Evolutionary conservation across 23 tunicate genomes (phyloP).

Genomic region (Oikopleura dioica): DNA sequence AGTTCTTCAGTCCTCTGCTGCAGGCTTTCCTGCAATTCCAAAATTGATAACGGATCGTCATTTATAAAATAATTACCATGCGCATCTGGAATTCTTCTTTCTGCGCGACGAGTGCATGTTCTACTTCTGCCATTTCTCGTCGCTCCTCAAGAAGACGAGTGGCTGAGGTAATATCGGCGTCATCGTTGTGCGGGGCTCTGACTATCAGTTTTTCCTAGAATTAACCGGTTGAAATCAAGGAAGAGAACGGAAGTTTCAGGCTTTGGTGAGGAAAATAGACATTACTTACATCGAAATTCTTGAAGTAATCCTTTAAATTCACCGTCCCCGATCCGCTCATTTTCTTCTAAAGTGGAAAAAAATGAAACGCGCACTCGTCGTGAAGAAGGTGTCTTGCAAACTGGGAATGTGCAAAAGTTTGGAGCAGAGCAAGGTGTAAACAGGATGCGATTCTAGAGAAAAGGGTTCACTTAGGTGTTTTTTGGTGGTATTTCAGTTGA

Average conservation of each 20-base stretch:
- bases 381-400: conserved; percentile 61
- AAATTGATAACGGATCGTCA: background rate
- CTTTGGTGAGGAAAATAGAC: too few relatives aligned
- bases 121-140: conserved; percentile 91
- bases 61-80: conserved; percentile 20
- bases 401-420: conserved; percentile 63
- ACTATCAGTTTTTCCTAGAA: background rate
- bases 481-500: too few relatives aligned
- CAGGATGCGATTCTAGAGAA: too few relatives aligned
- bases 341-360: too few relatives aligned
- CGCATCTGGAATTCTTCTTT: conserved; percentile 95
- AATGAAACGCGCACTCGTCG: too few relatives aligned
- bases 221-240: too few relatives aligned
- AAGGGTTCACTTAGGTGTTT: too few relatives aligned
- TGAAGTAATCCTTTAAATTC: background rate
- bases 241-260: too few relatives aligned
- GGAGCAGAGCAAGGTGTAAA: too few relatives aligned
- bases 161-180: conserved; percentile 85
- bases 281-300: too few relatives aligned
- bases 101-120: conserved; percentile 76
- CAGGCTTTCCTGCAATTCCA: conserved; percentile 29
- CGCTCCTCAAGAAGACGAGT: conserved; percentile 71
- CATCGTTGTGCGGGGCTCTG: conserved; percentile 80
- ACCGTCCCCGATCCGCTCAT: too few relatives aligned
- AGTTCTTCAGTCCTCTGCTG: conserved; percentile 81